Percentiles rank a stretch among this genome's conserved stretches.
phyloP scores from a whole-genome alignment of 2,888 invertebrate genomes.

The Campoletis raptor region DNA sequence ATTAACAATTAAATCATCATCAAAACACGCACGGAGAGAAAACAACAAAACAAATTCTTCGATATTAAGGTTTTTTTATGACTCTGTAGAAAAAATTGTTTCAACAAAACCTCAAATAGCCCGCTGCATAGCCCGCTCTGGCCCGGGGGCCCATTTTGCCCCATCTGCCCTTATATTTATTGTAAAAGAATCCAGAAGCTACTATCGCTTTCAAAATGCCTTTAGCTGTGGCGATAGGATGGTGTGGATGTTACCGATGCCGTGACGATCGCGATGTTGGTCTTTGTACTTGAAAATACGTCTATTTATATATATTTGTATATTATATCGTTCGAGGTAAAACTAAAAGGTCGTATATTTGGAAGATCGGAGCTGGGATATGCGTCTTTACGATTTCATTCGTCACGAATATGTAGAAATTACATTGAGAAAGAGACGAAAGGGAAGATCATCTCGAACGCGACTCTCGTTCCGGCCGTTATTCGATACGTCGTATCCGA shows the following conservation, averaged over 20 bases:
- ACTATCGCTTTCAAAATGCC: slow-evolving; percentile 39
- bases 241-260: slow-evolving; percentile 38
- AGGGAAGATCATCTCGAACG: slow-evolving; percentile 66
- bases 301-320: neutral
- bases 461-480: slow-evolving; percentile 70
- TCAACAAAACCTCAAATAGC: no score
- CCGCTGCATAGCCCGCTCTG: no score
- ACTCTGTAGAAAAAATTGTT: no score
- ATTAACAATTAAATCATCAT: neutral
- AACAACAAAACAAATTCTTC: neutral
- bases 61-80: no score
- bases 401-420: slow-evolving; percentile 1
- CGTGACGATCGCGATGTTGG: slow-evolving; percentile 30
- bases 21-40: neutral
- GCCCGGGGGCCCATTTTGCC: no score
- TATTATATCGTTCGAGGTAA: neutral
- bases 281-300: neutral
- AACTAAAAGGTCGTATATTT: slow-evolving; percentile 32
- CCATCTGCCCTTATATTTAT: no score
- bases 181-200: slow-evolving; percentile 31
- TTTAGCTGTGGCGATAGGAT: neutral
- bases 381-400: slow-evolving; percentile 7
- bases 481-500: slow-evolving; percentile 71
- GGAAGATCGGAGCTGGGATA: neutral
- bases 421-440: slow-evolving; percentile 14